These are phyloP conservation scores for Mustelus asterias DNA, from an alignment of 2,113 vertebrate genomes.

Conservation along the genomic window DNA sequence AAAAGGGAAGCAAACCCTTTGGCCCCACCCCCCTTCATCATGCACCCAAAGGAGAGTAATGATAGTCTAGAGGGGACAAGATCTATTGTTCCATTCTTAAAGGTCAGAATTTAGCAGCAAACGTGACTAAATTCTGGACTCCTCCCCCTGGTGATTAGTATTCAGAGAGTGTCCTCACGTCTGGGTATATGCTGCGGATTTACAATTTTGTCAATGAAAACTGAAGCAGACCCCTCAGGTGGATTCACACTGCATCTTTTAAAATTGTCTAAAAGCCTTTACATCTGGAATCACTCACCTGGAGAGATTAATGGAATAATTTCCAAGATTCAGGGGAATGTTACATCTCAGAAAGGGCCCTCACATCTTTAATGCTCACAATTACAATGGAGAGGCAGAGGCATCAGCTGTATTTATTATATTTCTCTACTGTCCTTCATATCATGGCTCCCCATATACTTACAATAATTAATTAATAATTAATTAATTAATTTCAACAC, in stretches of 20 bases:
- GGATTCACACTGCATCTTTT: neutral
- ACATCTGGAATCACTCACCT: neutral
- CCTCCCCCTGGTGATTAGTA: neutral
- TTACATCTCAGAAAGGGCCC: neutral
- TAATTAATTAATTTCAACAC: neutral
- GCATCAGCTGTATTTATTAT: neutral
- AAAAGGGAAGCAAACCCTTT: neutral
- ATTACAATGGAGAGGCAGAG: neutral
- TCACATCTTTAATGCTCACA: neutral
- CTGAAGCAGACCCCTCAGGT: neutral
- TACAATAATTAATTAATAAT: neutral
- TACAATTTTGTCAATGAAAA: neutral
- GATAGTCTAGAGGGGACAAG: neutral
- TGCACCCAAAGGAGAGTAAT: neutral
- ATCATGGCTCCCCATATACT: neutral
- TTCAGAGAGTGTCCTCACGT: neutral
- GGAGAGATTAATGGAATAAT: neutral
- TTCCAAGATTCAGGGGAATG: neutral
- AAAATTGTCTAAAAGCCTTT: neutral
- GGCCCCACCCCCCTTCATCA: neutral
- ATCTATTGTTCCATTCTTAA: slow-evolving; percentile 17
- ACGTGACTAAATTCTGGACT: neutral
- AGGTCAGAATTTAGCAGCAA: slow-evolving; percentile 5
- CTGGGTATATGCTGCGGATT: neutral
- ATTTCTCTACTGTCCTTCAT: neutral